Conservation (phyloP, 2,113 vertebrate genomes). For the Myotis yumanensis region DNA sequence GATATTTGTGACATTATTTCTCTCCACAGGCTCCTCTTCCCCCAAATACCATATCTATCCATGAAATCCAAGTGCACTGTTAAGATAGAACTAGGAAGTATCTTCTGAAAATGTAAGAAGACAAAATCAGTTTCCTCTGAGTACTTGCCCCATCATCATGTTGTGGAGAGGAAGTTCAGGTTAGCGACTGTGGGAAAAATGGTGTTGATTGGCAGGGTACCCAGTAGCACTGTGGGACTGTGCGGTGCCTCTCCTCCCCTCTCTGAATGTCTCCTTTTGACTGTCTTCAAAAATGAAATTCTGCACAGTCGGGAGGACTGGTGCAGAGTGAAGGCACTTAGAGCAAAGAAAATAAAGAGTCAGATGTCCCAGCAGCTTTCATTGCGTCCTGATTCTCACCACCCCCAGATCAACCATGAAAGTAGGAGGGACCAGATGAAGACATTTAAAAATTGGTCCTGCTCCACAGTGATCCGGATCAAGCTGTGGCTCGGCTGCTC, state of each 20-base stretch:
- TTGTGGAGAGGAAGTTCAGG: no score
- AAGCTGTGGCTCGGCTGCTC: slow-evolving; percentile 56
- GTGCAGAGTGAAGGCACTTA: slow-evolving; percentile 62
- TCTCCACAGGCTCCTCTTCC: not conserved
- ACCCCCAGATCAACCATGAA: slow-evolving; percentile 79
- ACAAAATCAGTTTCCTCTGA: not conserved
- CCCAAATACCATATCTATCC: no score
- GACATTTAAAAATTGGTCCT: slow-evolving; percentile 80
- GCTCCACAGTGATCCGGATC: slow-evolving; percentile 68
- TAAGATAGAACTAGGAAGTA: not conserved
- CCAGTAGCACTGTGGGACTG: not conserved
- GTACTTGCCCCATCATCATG: no score
- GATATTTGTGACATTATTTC: not conserved
- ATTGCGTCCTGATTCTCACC: slow-evolving; percentile 77
- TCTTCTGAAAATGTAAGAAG: not conserved
- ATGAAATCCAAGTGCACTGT: not conserved
- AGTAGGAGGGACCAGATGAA: slow-evolving; percentile 82
- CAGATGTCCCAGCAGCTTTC: slow-evolving; percentile 82
- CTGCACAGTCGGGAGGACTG: slow-evolving; percentile 57
- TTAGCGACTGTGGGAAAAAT: no score
- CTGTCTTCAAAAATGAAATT: slow-evolving; percentile 55
- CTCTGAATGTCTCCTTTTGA: not conserved
- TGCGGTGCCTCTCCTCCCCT: not conserved
- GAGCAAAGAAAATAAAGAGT: slow-evolving; percentile 80
- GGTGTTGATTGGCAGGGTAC: not conserved